Evolutionary conservation across 1,140 invertebrate genomes (phyloP).

Genomic region (Nephotettix cincticeps): DNA sequence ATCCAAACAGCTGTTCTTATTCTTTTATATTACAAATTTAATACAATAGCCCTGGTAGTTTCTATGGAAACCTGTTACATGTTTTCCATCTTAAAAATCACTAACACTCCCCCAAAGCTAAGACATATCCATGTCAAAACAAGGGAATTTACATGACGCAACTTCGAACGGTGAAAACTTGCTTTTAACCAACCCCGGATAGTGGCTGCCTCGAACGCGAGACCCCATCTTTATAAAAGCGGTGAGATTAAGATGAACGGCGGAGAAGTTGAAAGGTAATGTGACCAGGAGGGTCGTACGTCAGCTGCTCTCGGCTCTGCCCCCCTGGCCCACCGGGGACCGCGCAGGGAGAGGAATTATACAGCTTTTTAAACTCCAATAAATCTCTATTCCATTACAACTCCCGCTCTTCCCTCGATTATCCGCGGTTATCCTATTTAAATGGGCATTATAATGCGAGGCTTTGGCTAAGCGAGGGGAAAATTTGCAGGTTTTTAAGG

Average conservation of each 20-base stretch:
- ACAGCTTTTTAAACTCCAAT: constrained; percentile 1
- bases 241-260: background rate
- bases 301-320: background rate
- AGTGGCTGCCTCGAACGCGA: constrained; percentile 16
- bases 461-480: too few species aligned
- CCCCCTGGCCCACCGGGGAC: background rate
- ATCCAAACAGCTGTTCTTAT: too few species aligned
- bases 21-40: too few species aligned
- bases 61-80: too few species aligned
- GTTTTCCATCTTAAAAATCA: too few species aligned
- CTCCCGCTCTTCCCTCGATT: background rate
- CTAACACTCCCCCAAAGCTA: too few species aligned
- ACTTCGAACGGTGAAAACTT: too few species aligned
- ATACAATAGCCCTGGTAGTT: too few species aligned
- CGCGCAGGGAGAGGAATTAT: background rate
- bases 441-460: background rate
- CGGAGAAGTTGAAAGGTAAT: background rate
- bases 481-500: too few species aligned
- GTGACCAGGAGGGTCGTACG: background rate
- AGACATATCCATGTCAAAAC: too few species aligned
- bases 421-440: constrained; percentile 1
- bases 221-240: background rate
- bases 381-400: constrained; percentile 16
- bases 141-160: too few species aligned
- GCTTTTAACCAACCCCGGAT: too few species aligned